Evolutionary conservation across 2,797 vertebrate genomes (phyloP), one percentile per base, ranked within the genome.

Genomic region (Pseudocheirus occidentalis): DNA sequence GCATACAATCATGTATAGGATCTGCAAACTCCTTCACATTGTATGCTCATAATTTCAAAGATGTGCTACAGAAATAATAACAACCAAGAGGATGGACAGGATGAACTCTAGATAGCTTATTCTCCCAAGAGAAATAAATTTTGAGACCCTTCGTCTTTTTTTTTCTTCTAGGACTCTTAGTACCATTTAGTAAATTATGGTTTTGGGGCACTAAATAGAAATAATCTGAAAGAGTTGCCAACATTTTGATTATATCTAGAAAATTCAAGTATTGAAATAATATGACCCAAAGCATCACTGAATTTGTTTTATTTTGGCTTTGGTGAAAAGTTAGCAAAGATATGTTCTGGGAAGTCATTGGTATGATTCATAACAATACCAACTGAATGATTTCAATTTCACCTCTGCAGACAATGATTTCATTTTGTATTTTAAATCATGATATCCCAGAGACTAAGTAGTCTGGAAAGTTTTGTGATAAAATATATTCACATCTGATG

Each of bases 121-220:
- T 10, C 21, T 91, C 90, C 34, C 92, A 31, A 73, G 62, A 40
- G 56, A 50, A 97, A 57, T n/a, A 96, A 46, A 93, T 24, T 58
- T 81, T 62, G 34, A 90, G 46, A 90, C 18, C 28, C 50, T 46
- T 89, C n/a, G n/a, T n/a, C 3, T 52, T 52, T 52, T 52, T 52
- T 89, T 90, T 89, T 90, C 29, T 46, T 2, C 27, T 55, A 18
- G 18, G 91, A 81, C 93, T 31, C 24, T 46, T 91, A 93, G 18
- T 89, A 0, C 5, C 9, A 53, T 66, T 96, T 93, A 94, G 50
- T 92, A 59, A 66, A 91, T 5, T 66, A 2, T 95, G 34, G 55
- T 89, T 95, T 54, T 50, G 92, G 50, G 73, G 93, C 46, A 73
- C 21, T 94, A 91, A 66, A 94, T 94, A 94, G 95, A 59, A 96